Conservation (phyloP, 2,113 vertebrate genomes). For the Ceyx cyanopectus region DNA sequence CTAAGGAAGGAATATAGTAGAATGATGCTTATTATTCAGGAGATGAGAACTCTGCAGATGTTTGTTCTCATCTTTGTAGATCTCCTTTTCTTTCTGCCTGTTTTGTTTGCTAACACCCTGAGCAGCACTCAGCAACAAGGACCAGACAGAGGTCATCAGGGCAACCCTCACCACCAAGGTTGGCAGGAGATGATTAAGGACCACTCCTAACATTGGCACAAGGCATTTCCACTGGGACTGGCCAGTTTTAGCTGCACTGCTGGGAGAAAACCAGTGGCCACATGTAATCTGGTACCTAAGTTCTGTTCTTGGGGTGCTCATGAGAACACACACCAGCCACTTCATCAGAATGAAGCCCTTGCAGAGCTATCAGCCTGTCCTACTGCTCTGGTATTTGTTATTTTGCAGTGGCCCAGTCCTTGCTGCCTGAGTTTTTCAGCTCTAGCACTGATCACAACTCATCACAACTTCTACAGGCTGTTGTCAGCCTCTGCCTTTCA, state of each 20-base stretch:
- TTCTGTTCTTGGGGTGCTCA: neutral
- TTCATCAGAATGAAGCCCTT: neutral
- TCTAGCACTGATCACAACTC: neutral
- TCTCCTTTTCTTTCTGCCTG: constrained; percentile 6
- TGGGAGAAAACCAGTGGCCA: neutral
- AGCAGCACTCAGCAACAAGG: neutral
- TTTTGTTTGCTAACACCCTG: neutral
- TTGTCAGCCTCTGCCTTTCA: neutral
- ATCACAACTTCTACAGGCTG: neutral
- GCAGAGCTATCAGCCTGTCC: neutral
- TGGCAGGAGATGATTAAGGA: neutral
- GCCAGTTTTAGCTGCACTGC: neutral
- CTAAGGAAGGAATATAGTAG: constrained; percentile 21
- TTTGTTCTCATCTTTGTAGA: neutral
- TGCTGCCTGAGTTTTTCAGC: neutral
- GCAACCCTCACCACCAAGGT: neutral
- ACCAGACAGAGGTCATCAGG: neutral
- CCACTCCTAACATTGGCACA: neutral
- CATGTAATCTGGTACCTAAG: neutral
- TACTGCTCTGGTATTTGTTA: accelerated
- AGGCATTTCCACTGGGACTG: neutral
- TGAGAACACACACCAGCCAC: neutral
- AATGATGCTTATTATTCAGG: constrained; percentile 49
- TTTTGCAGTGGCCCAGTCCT: neutral
- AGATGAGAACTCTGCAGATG: constrained; percentile 49